A percentile compares a stretch with the other conserved stretches of the same genome.
These are phyloP conservation scores for Amphibalanus amphitrite DNA, from an alignment of 1,140 invertebrate genomes.

Conservation along the genomic window DNA sequence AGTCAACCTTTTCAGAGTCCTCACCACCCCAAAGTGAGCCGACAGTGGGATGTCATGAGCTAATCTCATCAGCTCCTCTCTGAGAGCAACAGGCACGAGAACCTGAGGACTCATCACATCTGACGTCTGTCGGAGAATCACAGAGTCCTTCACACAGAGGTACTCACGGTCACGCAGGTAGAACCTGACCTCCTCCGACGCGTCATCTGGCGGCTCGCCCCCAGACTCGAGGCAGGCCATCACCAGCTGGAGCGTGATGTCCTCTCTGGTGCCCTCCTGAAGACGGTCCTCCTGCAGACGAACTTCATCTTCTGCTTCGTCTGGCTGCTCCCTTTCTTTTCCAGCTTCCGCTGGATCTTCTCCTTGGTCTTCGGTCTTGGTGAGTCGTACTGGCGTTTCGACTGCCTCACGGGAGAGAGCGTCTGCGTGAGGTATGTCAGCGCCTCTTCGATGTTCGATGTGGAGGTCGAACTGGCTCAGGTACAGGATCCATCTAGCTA, in stretches of 20 bases:
- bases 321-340: too few relatives aligned
- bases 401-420: not conserved
- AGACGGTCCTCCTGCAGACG: not conserved
- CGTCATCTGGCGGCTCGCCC: not conserved
- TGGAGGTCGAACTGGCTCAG: conserved; percentile 31
- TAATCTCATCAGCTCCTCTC: too few relatives aligned
- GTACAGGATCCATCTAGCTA: conserved; percentile 32
- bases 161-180: too few relatives aligned
- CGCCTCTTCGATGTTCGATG: conserved; percentile 22
- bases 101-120: too few relatives aligned
- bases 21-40: too few relatives aligned
- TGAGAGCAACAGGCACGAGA: too few relatives aligned
- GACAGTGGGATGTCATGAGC: too few relatives aligned
- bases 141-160: too few relatives aligned
- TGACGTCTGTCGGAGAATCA: too few relatives aligned
- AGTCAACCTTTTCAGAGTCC: too few relatives aligned
- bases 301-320: not conserved
- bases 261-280: not conserved
- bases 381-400: not conserved
- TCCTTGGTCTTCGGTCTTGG: too few relatives aligned
- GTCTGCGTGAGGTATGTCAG: not conserved
- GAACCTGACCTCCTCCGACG: not conserved
- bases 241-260: not conserved
- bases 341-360: too few relatives aligned
- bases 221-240: not conserved